Percentiles rank a stretch among this genome's conserved stretches.
Conservation (phyloP, 2,797 vertebrate species). For the Pseudocheirus occidentalis region DNA sequence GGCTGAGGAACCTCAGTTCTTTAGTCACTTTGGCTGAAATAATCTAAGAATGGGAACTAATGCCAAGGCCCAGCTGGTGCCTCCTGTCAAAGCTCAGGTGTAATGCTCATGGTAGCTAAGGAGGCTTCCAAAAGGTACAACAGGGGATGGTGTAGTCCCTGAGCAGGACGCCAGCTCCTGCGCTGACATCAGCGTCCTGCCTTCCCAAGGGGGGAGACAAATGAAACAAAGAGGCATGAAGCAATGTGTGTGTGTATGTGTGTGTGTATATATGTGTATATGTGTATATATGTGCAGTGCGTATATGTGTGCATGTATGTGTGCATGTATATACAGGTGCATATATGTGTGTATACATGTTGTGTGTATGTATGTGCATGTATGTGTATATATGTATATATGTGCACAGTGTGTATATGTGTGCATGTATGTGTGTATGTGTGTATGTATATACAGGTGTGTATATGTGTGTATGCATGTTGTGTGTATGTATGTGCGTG, state of each 20-base stretch:
- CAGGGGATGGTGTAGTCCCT: neutral
- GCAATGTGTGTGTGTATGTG: neutral
- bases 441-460: too few species aligned
- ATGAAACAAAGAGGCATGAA: neutral
- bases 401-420: too few species aligned
- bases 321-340: too few species aligned
- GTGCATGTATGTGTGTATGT: neutral
- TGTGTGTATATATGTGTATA: neutral
- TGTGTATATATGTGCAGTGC: too few species aligned
- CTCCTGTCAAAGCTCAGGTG: neutral
- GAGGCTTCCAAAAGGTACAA: neutral
- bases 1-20: neutral
- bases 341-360: too few species aligned
- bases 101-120: neutral
- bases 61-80: fast-evolving
- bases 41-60: neutral
- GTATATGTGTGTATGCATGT: too few species aligned
- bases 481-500: neutral
- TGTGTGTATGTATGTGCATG: neutral
- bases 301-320: too few species aligned
- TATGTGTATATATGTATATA: too few species aligned
- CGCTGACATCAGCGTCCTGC: too few species aligned
- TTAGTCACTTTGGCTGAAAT: neutral
- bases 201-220: neutral
- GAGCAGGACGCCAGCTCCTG: neutral